Conservation (phyloP, 2,797 vertebrate genomes). For the Lagorchestes hirsutus region DNA sequence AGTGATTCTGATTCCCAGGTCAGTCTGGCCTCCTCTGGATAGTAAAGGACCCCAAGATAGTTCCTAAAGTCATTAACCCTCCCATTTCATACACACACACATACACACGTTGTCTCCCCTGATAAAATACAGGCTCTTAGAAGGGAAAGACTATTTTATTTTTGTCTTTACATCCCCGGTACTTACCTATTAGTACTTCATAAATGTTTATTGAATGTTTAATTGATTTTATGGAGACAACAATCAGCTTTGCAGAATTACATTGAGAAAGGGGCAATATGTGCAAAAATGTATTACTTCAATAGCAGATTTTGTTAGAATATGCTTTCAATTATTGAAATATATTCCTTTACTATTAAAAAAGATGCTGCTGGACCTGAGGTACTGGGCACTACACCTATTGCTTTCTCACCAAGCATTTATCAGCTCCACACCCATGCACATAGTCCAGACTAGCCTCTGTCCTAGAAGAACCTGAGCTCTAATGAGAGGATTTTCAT, state of each 20-base stretch:
- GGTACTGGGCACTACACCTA: background rate
- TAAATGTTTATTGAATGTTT: background rate
- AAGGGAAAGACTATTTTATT: background rate
- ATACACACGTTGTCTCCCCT: too few species aligned
- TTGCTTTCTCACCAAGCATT: background rate
- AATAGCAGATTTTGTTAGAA: background rate
- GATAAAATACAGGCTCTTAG: background rate
- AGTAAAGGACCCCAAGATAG: too few species aligned
- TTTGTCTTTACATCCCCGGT: background rate
- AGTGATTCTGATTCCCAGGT: too few species aligned
- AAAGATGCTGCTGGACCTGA: background rate
- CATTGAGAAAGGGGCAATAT: background rate
- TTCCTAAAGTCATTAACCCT: too few species aligned
- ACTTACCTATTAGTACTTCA: background rate
- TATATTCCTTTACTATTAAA: background rate
- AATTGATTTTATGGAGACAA: background rate
- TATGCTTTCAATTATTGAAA: background rate
- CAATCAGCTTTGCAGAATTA: background rate
- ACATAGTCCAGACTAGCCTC: background rate
- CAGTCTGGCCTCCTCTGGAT: too few species aligned
- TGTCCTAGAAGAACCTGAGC: background rate
- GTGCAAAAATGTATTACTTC: background rate
- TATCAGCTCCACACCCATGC: background rate
- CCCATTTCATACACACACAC: background rate
- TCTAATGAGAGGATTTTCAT: background rate